Base-by-base conservation (phyloP, 1,140 invertebrate genomes). In the Lutraria rhynchaena region DNA sequence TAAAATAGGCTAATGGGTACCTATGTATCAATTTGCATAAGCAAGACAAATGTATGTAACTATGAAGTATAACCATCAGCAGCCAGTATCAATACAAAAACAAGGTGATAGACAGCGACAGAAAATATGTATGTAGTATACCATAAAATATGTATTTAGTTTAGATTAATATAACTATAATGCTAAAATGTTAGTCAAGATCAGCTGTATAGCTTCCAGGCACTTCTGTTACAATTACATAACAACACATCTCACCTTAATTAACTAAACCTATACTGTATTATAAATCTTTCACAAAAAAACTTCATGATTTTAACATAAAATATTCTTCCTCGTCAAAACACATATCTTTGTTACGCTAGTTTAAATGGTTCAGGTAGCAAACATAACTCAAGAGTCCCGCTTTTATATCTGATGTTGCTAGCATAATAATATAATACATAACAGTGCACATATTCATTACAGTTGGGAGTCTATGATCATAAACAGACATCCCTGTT, bases 1-100 rank as follows among this genome's bases (percentile, higher is more conserved):
- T 60, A 77, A 77, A 77, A 77, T 65, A 63, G 74, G 74, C 60
- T 77, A 80, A 80, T 80, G 76, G 76, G 76, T 55, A 67, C 61
- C 76, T 80, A 80, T 69, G 76, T 70, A 55, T 60, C 49, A 33
- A 80, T 77, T 67, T 53, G 76, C 76, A 70, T 44, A 80, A 80
- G 76, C 76, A 70, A 70, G n/a, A 70, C 33, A 5, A 69, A 27
- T 46, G 44, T 51, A 55, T 44, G 49, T 60, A 75, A 37, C 29
- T 29, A 46, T 69, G n/a, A 75, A 61, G 51, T 55, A 63, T 41
- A 46, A 57, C 49, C 69, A 57, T 73, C 70, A 73, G 70, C 70
- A 73, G 70, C 70, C 70, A 58, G 27, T 73, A 57, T 58, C 51
- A 73, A 73, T 73, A 49, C 46, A 22, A 58, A 29, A 31, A 57